Evolutionary conservation across 2,888 invertebrate species (phyloP).

Genomic region (Pomacea canaliculata): DNA sequence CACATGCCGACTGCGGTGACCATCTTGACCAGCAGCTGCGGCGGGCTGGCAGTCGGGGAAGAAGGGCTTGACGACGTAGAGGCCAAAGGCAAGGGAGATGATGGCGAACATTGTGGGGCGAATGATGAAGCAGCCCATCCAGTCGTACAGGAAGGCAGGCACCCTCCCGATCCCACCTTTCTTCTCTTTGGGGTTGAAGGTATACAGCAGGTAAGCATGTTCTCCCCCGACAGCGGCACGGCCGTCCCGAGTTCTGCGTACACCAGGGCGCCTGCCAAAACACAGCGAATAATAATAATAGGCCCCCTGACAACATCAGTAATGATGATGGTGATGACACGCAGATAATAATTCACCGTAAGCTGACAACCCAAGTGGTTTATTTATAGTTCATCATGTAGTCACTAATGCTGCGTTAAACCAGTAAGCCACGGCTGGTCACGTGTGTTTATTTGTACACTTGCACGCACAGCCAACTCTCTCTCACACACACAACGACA

Average conservation of each 20-base stretch:
- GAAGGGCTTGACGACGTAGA: conserved; percentile 60
- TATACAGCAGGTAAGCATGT: conserved; percentile 76
- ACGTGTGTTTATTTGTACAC: too few species aligned
- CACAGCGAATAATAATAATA: too few species aligned
- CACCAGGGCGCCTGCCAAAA: conserved; percentile 78
- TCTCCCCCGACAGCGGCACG: conserved; percentile 85
- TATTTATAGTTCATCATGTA: too few species aligned
- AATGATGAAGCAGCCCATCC: conserved; percentile 61
- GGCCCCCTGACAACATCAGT: too few species aligned
- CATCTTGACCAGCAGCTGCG: conserved; percentile 49
- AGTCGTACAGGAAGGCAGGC: conserved; percentile 74
- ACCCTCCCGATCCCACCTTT: conserved; percentile 59
- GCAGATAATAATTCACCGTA: too few species aligned
- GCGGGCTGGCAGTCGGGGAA: conserved; percentile 52
- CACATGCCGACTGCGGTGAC: conserved; percentile 51
- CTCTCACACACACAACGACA: too few species aligned
- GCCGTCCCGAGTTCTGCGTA: conserved; percentile 86
- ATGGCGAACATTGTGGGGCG: conserved; percentile 69
- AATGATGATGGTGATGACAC: too few species aligned
- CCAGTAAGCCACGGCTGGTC: too few species aligned
- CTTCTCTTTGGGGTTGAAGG: conserved; percentile 37
- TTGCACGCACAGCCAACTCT: too few species aligned
- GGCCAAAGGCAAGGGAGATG: conserved; percentile 70
- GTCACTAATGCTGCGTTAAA: too few species aligned
- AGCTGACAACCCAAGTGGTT: too few species aligned